Evolutionary conservation across 2,113 vertebrate genomes (phyloP).

Genomic region (Polypterus senegalus): DNA sequence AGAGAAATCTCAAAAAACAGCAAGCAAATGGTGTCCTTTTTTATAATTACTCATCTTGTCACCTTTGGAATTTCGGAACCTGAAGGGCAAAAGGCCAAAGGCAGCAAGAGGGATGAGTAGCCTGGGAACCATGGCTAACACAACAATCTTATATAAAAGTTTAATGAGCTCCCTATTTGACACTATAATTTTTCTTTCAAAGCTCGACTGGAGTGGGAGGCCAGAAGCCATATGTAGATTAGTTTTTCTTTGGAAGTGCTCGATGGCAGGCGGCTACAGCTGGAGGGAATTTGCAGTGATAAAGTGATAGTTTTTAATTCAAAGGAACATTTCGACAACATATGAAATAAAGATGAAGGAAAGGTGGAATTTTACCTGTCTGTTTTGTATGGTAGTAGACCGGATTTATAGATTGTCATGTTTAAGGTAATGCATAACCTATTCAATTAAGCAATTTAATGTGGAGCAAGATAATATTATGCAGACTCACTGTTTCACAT

Average conservation of each 20-base stretch:
- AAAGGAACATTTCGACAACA: conserved; percentile 35
- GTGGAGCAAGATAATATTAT: no score
- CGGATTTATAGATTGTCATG: no score
- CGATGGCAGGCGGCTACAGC: conserved; percentile 25
- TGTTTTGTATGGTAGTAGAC: no score
- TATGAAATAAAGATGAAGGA: conserved; percentile 14
- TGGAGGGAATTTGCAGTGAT: conserved; percentile 32
- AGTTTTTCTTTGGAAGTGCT: conserved; percentile 29
- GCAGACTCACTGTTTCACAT: no score
- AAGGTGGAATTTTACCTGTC: conserved; percentile 8
- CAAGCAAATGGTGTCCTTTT: not conserved
- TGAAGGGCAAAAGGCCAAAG: conserved; percentile 17
- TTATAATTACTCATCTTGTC: conserved; percentile 23
- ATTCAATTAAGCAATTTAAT: no score
- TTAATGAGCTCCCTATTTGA: conserved; percentile 48
- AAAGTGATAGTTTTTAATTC: conserved; percentile 36
- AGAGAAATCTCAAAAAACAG: no score
- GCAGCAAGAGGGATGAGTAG: conserved; percentile 23
- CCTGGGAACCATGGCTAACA: conserved; percentile 26
- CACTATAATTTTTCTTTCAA: conserved; percentile 40
- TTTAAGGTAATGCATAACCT: no score
- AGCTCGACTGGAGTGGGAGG: conserved; percentile 33
- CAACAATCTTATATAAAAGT: conserved; percentile 35
- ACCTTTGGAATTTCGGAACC: conserved; percentile 27
- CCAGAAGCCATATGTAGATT: conserved; percentile 45